Conservation (phyloP, 2,888 invertebrate genomes). For the Oligia strigilis region DNA sequence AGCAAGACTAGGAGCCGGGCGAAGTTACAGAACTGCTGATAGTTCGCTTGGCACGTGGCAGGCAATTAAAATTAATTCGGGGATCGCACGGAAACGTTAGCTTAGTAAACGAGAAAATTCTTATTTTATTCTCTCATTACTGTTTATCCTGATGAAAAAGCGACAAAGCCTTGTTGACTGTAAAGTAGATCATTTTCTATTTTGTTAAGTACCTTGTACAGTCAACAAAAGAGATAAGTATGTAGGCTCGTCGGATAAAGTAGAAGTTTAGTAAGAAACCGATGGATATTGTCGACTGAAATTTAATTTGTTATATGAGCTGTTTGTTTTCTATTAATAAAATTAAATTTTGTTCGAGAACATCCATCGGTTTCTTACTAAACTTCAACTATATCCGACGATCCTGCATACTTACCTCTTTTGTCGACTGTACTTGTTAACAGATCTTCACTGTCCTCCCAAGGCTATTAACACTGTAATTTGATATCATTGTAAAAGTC, state of each 20-base stretch:
- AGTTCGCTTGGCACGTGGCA: slow-evolving; percentile 16
- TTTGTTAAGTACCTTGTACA: background rate
- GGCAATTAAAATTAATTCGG: slow-evolving; percentile 45
- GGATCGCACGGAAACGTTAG: background rate
- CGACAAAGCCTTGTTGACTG: background rate
- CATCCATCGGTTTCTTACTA: too few species aligned
- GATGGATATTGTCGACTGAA: too few species aligned
- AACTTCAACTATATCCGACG: too few species aligned
- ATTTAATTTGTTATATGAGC: too few species aligned
- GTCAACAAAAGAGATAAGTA: too few species aligned
- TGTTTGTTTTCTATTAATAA: too few species aligned
- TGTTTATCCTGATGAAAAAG: background rate
- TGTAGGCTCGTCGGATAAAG: too few species aligned
- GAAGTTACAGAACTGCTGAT: slow-evolving; percentile 50
- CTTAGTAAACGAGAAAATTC: slow-evolving; percentile 17
- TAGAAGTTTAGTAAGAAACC: too few species aligned
- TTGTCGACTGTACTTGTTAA: background rate
- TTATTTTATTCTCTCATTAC: background rate
- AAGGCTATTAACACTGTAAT: too few species aligned
- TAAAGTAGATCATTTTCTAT: background rate
- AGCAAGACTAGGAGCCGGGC: slow-evolving; percentile 3
- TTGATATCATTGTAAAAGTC: background rate
- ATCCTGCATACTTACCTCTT: too few species aligned
- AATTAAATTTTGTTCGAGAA: too few species aligned
- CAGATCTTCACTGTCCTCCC: background rate